Evolutionary conservation across 2,888 invertebrate genomes (phyloP).

Genomic region (Microctonus brassicae): DNA sequence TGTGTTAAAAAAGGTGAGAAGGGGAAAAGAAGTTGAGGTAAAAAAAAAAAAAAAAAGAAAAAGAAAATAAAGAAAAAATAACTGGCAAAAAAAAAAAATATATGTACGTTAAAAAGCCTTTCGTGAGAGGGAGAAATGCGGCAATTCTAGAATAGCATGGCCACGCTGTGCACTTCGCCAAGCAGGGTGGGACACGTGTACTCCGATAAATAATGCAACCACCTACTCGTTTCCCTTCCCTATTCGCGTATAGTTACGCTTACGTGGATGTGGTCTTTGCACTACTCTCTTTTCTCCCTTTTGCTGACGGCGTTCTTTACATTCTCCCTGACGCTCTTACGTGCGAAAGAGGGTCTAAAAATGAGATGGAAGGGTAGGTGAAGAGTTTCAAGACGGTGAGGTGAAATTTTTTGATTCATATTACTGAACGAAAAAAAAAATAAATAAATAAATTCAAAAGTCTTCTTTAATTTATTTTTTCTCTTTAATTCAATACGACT

Average conservation of each 20-base stretch:
- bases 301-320: slow-evolving; percentile 41
- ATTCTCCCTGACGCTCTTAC: slow-evolving; percentile 24
- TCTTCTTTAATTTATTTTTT: background rate
- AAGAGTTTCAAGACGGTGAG: background rate
- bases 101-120: slow-evolving; percentile 4
- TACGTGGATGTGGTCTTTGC: slow-evolving; percentile 45
- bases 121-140: slow-evolving; percentile 28
- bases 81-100: background rate
- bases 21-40: background rate
- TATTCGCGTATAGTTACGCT: slow-evolving; percentile 32
- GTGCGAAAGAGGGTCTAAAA: background rate
- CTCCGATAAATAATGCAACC: slow-evolving; percentile 65
- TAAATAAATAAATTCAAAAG: too few species aligned
- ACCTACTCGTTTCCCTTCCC: slow-evolving; percentile 36
- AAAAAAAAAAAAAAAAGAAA: slow-evolving; percentile 3
- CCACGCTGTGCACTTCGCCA: slow-evolving; percentile 55
- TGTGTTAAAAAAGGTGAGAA: slow-evolving; percentile 2
- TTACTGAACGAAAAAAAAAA: background rate
- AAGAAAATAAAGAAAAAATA: background rate
- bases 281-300: slow-evolving; percentile 42
- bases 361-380: background rate
- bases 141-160: slow-evolving; percentile 33
- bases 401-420: slow-evolving; percentile 8
- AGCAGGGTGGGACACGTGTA: slow-evolving; percentile 67
- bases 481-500: background rate